A percentile compares a stretch with the other conserved stretches of the same genome.
These are phyloP conservation scores for Pseudocheirus occidentalis DNA, from an alignment of 2,797 vertebrate species.

Conservation along the genomic window DNA sequence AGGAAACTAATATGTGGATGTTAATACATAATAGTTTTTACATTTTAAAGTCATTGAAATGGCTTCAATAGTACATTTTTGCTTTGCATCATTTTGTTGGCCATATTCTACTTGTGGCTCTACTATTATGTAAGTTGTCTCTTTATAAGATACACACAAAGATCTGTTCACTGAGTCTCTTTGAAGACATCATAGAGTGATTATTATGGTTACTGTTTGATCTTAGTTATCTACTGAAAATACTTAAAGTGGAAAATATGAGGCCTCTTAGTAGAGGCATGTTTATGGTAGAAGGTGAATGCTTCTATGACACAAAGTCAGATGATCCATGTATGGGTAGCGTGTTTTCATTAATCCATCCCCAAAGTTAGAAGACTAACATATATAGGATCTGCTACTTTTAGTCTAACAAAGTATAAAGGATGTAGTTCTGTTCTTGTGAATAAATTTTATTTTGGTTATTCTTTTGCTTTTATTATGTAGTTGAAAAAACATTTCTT, in stretches of 20 bases:
- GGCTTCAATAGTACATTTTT: background rate
- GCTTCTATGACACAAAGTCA: background rate
- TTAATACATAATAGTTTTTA: background rate
- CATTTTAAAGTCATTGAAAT: background rate
- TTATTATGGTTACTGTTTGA: conserved; percentile 86
- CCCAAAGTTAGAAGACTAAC: background rate
- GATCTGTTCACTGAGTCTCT: conserved; percentile 70
- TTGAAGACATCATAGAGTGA: conserved; percentile 85
- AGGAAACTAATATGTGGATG: too few species aligned
- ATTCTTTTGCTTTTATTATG: background rate
- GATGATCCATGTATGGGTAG: background rate
- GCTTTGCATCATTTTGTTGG: background rate
- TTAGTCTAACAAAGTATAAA: conserved; percentile 25
- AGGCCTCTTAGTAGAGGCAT: conserved; percentile 60
- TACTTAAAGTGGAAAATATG: conserved; percentile 68
- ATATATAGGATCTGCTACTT: background rate
- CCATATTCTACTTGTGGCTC: conserved; percentile 66
- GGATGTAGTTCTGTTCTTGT: background rate
- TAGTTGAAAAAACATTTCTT: background rate
- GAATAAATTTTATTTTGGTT: background rate
- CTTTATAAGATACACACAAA: conserved; percentile 73
- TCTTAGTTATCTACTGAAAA: conserved; percentile 80
- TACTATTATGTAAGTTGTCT: conserved; percentile 77
- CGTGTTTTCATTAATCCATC: background rate
- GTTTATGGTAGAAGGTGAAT: conserved; percentile 36